Percentiles rank a stretch among this genome's conserved stretches.
phyloP scores from a whole-genome alignment of 2,888 invertebrate genomes.

The Tortricodes alternella region DNA sequence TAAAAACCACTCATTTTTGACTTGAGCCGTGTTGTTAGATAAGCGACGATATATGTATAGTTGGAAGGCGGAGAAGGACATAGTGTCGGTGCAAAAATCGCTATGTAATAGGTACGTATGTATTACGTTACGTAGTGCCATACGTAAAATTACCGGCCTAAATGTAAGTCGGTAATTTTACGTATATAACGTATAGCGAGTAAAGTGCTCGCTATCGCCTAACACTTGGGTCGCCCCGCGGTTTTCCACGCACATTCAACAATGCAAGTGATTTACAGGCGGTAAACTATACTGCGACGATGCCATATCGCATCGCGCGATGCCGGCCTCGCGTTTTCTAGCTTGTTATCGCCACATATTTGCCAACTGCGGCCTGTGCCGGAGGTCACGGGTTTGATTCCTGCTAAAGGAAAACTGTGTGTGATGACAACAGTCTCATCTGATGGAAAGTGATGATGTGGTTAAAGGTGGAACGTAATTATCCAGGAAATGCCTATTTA shows the following conservation, averaged over 20 bases:
- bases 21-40: too few relatives aligned
- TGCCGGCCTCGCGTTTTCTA: constrained; percentile 9
- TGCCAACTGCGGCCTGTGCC: too few relatives aligned
- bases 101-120: too few relatives aligned
- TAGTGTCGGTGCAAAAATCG: too few relatives aligned
- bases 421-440: background rate
- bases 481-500: too few relatives aligned
- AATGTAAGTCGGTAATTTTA: background rate
- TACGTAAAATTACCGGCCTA: too few relatives aligned
- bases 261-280: constrained; percentile 76
- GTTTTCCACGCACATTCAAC: constrained; percentile 80
- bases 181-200: background rate
- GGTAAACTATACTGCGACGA: constrained; percentile 62
- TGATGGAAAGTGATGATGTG: too few relatives aligned
- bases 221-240: constrained; percentile 38
- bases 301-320: constrained; percentile 27
- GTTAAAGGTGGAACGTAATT: background rate
- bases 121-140: too few relatives aligned
- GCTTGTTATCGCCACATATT: background rate
- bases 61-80: too few relatives aligned
- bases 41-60: too few relatives aligned
- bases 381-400: too few relatives aligned
- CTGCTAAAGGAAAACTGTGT: background rate
- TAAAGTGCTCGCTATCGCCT: constrained; percentile 31
- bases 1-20: too few relatives aligned